Evolutionary conservation across 2,113 vertebrate genomes (phyloP).

Genomic region (Gallinago media): DNA sequence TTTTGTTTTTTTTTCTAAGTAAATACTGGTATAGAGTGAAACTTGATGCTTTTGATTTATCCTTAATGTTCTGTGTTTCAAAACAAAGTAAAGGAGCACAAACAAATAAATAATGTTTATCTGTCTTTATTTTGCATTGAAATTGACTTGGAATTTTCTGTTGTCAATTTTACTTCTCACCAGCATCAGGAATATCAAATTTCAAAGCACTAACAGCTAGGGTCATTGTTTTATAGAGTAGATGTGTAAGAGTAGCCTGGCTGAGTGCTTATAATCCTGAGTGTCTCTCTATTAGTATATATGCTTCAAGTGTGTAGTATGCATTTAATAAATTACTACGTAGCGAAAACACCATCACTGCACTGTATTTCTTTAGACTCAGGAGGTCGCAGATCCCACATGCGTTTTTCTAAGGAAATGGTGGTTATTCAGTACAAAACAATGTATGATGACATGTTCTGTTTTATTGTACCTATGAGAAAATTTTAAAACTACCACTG

Average conservation of each 20-base stretch:
- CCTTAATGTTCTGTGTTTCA: neutral
- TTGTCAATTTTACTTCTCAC: neutral
- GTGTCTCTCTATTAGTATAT: neutral
- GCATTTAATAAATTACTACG: neutral
- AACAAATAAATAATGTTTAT: neutral
- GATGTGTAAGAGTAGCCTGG: neutral
- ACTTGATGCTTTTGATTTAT: neutral
- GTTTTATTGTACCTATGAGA: conserved; percentile 10
- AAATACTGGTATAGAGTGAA: neutral
- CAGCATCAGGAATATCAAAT: neutral
- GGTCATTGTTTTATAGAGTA: neutral
- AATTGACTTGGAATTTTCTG: neutral
- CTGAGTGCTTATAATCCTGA: neutral
- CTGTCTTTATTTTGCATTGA: neutral
- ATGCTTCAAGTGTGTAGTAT: neutral
- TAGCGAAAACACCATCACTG: neutral
- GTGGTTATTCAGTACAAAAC: neutral
- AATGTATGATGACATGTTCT: neutral
- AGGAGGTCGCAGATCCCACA: neutral
- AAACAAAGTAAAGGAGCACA: neutral
- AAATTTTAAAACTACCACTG: neutral
- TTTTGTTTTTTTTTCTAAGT: neutral
- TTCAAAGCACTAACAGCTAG: neutral
- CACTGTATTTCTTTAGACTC: neutral
- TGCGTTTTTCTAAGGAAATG: neutral